Evolutionary conservation across 2,888 invertebrate species (phyloP).

Genomic region (Andrena fulva): DNA sequence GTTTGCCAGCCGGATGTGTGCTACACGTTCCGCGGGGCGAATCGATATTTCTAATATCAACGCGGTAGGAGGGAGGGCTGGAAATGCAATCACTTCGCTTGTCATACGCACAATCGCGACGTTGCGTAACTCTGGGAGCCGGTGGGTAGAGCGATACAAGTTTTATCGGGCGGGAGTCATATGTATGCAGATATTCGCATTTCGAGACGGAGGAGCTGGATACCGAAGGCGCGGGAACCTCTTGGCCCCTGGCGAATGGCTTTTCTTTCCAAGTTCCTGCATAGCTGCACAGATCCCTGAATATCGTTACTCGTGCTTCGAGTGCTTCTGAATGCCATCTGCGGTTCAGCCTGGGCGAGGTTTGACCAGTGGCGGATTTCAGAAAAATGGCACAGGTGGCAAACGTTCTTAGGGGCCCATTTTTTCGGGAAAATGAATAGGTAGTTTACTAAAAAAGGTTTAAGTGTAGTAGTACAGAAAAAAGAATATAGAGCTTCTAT

Average conservation of each 20-base stretch:
- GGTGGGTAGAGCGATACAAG: conserved; percentile 31
- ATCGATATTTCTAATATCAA: conserved; percentile 76
- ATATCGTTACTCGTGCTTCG: no score
- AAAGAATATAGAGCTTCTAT: no score
- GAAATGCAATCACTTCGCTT: conserved; percentile 51
- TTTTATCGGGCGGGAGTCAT: conserved; percentile 46
- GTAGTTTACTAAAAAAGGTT: no score
- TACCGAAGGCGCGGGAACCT: conserved; percentile 14
- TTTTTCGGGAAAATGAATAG: no score
- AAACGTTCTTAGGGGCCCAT: no score
- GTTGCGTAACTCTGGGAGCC: conserved; percentile 58
- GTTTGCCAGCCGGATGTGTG: conserved; percentile 12
- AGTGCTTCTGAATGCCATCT: no score
- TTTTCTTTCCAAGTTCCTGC: conserved; percentile 57
- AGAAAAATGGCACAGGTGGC: no score
- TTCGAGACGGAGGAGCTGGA: conserved; percentile 11
- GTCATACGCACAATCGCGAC: conserved; percentile 50
- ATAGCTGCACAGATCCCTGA: no score
- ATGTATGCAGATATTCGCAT: conserved; percentile 70
- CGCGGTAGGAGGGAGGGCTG: neutral
- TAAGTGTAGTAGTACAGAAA: no score
- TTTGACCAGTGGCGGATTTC: no score
- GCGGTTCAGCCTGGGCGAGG: no score
- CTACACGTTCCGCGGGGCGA: conserved; percentile 41
- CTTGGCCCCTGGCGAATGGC: conserved; percentile 43